These are phyloP conservation scores for Drusus annulatus DNA, from an alignment of 1,140 invertebrate genomes.

Conservation along the genomic window DNA sequence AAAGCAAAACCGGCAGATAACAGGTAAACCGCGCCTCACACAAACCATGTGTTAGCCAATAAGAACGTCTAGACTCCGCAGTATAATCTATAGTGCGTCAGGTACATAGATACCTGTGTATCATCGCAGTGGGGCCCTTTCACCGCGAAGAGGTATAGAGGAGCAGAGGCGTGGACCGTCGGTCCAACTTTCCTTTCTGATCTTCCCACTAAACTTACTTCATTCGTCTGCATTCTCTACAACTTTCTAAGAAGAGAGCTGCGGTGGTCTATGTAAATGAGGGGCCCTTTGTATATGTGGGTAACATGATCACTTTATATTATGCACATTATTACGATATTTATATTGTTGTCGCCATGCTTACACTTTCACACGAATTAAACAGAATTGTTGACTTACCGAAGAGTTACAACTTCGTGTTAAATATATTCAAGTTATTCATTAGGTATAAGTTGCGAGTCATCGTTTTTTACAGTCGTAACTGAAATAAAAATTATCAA, in stretches of 20 bases:
- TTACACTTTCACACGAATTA: too few species aligned
- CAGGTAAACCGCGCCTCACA: not conserved
- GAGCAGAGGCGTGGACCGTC: not conserved
- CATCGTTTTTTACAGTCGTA: too few species aligned
- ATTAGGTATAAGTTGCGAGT: too few species aligned
- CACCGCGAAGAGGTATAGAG: not conserved
- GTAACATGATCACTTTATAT: not conserved
- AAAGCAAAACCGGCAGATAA: not conserved
- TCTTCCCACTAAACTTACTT: slow-evolving; percentile 10
- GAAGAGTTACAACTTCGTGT: too few species aligned
- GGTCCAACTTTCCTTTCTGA: slow-evolving; percentile 12
- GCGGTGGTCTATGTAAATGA: not conserved
- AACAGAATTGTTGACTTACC: too few species aligned
- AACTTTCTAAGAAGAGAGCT: slow-evolving; percentile 22
- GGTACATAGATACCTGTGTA: not conserved
- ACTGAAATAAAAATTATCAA: too few species aligned
- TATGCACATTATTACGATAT: too few species aligned
- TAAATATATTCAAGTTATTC: too few species aligned
- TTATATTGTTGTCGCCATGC: too few species aligned
- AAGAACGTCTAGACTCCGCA: slow-evolving; percentile 10
- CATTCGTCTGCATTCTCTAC: not conserved
- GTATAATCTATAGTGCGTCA: not conserved
- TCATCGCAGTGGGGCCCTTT: not conserved
- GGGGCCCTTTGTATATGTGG: not conserved
- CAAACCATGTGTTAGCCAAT: not conserved